Percentiles rank a stretch among this genome's conserved stretches.
Conservation (phyloP, 2,888 invertebrate genomes). For the Andrena marginata region DNA sequence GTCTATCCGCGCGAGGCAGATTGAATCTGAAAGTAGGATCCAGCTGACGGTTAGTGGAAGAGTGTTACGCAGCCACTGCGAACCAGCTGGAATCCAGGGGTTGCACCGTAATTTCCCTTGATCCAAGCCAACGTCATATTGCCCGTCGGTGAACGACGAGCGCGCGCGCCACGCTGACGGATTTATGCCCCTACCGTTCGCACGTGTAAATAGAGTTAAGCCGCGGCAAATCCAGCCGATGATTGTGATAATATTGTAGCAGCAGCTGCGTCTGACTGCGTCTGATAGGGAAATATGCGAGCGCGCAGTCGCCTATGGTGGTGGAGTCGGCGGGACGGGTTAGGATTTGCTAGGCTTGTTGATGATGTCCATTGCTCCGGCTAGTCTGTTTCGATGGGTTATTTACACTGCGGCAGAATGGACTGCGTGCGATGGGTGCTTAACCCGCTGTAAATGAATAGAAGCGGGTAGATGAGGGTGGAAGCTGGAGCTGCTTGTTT, state of each 20-base stretch:
- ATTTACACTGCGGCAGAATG: not conserved
- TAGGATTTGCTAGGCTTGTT: not conserved
- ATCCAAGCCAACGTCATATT: slow-evolving; percentile 20
- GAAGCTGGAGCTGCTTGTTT: not conserved
- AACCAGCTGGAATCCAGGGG: not conserved
- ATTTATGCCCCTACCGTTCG: slow-evolving; percentile 20
- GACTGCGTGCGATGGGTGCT: not conserved
- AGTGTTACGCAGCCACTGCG: not conserved
- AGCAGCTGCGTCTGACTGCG: slow-evolving; percentile 18
- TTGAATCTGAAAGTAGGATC: slow-evolving; percentile 27
- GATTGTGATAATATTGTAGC: slow-evolving; percentile 41
- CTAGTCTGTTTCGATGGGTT: not conserved
- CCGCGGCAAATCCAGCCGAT: not conserved
- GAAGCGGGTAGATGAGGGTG: not conserved
- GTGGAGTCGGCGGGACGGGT: not conserved
- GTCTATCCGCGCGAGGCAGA: slow-evolving; percentile 17
- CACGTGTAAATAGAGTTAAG: slow-evolving; percentile 28
- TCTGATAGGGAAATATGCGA: slow-evolving; percentile 15
- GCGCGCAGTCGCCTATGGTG: not conserved
- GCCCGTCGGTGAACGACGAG: slow-evolving; percentile 16
- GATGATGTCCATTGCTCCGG: not conserved
- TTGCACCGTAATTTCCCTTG: not conserved
- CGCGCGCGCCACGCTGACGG: not conserved
- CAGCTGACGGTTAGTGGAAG: not conserved
- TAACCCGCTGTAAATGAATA: not conserved